A percentile compares a stretch with the other conserved stretches of the same genome.
Conservation (phyloP, 1,140 invertebrate species). For the Drosophila teissieri region DNA sequence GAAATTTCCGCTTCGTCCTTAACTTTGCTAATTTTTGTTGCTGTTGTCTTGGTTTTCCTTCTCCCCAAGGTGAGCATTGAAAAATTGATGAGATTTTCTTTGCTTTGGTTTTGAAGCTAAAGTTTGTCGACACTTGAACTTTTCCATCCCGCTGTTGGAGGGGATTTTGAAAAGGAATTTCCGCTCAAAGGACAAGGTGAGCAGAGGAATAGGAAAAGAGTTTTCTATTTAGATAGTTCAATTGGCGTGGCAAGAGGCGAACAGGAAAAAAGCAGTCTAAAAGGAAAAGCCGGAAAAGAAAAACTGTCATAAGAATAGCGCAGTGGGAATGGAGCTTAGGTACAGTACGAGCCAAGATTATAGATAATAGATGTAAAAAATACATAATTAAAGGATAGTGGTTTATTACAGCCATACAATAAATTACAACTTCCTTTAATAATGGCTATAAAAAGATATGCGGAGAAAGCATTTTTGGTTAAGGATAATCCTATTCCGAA, state of each 20-base stretch:
- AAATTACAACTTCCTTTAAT: too few species aligned
- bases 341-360: slow-evolving; percentile 2
- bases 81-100: slow-evolving; percentile 77
- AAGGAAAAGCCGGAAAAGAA: slow-evolving; percentile 4
- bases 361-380: neutral
- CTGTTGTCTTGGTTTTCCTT: slow-evolving; percentile 8
- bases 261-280: slow-evolving; percentile 22
- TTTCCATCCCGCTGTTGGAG: slow-evolving; percentile 13
- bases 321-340: neutral
- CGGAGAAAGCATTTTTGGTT: neutral
- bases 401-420: too few species aligned
- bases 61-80: slow-evolving; percentile 61
- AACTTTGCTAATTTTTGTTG: slow-evolving; percentile 62
- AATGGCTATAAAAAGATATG: too few species aligned
- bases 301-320: slow-evolving; percentile 32
- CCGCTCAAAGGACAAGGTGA: slow-evolving; percentile 19
- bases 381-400: too few species aligned
- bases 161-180: slow-evolving; percentile 34
- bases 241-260: slow-evolving; percentile 35
- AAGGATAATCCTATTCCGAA: neutral
- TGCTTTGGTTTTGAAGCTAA: slow-evolving; percentile 44
- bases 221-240: slow-evolving; percentile 44
- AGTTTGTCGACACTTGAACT: slow-evolving; percentile 52
- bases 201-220: slow-evolving; percentile 4
- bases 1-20: slow-evolving; percentile 55